Base-by-base conservation (phyloP, 2,113 vertebrate species). In the Misgurnus anguillicaudatus region DNA sequence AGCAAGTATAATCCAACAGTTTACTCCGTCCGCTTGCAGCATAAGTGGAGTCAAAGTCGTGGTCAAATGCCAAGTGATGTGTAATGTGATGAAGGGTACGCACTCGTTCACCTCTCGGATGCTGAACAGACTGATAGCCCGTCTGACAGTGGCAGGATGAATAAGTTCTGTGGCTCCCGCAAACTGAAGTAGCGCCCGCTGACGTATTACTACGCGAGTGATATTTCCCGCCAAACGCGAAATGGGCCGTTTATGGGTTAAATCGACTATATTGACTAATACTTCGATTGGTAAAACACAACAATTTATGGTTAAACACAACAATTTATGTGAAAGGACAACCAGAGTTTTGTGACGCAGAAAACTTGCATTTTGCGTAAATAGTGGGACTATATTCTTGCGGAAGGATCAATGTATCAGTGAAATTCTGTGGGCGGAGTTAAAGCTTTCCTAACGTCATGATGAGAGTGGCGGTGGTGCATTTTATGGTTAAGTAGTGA, bases 191-290 rank as follows among this genome's bases (percentile, higher is more conserved):
- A 31, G 38, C 19, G 31, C 69, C 14, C 51, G 13, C 16, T 47
- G 21, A 47, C 14, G 55, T 61, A 45, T 48, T 2, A 45, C n/a
- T 75, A 9, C 39, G 10, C 71, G 62, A 75, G 78, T 70, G 47
- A 71, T 80, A 6, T 87, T 90, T 86, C 87, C 87, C 89, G 89
- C 90, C 88, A 90, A 90, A 90, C 84, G 17, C 68, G 36, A n/a
- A 14, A 14, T 45, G 13, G 4, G 17, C 14, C 4, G 17, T 57
- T 47, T 61, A 4, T 13, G 41, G 0, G 31, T 74, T 48, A 45
- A 31, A 47, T 31, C n/a, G n/a, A 7, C 4, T 4, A 6, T 13
- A 14, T 41, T 2, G 11, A 53, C n/a, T 41, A 10, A 9, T 17
- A 38, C 6, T 10, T 70, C 1, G 5, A 51, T 53, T 53, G 24